These are phyloP conservation scores for Hydraecia micacea DNA, from an alignment of 2,888 invertebrate genomes.

Conservation along the genomic window DNA sequence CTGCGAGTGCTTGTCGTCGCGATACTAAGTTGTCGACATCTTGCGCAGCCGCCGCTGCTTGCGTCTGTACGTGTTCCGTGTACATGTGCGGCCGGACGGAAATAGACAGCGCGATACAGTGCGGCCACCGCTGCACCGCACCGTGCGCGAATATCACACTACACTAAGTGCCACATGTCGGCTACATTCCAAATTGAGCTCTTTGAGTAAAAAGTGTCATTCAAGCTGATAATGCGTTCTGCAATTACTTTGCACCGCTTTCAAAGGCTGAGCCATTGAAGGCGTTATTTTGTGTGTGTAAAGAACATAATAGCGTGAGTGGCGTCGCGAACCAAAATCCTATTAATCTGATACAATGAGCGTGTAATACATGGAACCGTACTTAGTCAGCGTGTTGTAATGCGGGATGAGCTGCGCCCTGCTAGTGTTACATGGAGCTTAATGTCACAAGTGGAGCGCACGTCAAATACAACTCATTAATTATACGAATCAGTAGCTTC, in stretches of 20 bases:
- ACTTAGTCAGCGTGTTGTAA: constrained; percentile 61
- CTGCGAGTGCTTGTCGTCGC: constrained; percentile 45
- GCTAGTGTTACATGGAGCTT: constrained; percentile 43
- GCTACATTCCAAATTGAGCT: constrained; percentile 20
- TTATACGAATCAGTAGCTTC: constrained; percentile 23
- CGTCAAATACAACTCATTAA: constrained; percentile 24
- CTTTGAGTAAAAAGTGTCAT: constrained; percentile 21
- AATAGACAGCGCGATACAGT: not conserved
- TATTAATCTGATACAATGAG: constrained; percentile 61
- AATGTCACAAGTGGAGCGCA: constrained; percentile 33
- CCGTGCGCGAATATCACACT: not conserved
- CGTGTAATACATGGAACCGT: constrained; percentile 66
- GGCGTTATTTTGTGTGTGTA: constrained; percentile 33
- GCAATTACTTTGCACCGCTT: constrained; percentile 33
- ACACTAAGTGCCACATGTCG: constrained; percentile 8
- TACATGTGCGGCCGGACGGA: constrained; percentile 6
- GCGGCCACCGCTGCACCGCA: not conserved
- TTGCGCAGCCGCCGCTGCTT: constrained; percentile 27
- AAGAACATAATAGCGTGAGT: constrained; percentile 44
- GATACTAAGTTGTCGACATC: constrained; percentile 50
- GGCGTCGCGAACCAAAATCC: constrained; percentile 32
- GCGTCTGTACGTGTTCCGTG: constrained; percentile 6
- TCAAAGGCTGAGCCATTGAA: constrained; percentile 19
- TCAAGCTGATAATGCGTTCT: constrained; percentile 36
- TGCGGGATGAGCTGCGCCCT: constrained; percentile 46